Conservation (phyloP, 2,888 invertebrate genomes). For the Parnassius glacialis region DNA sequence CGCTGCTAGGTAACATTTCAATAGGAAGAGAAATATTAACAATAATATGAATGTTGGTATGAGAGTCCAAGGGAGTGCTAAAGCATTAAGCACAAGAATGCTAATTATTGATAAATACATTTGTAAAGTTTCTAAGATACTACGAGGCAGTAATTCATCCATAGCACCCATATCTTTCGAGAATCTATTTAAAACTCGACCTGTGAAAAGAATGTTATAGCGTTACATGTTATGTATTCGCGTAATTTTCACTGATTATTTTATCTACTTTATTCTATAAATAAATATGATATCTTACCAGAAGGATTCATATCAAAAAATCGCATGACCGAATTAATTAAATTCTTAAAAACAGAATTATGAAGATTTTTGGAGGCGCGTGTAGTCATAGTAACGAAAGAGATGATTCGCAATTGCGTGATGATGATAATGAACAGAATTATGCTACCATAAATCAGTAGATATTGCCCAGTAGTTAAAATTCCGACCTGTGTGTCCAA, state of each 20-base stretch:
- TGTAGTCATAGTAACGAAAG: conserved; percentile 83
- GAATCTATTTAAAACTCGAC: conserved; percentile 87
- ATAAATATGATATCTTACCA: conserved; percentile 68
- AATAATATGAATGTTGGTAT: conserved; percentile 62
- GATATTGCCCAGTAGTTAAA: conserved; percentile 57
- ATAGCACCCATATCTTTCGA: conserved; percentile 91
- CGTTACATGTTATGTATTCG: too few relatives aligned
- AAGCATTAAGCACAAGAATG: conserved; percentile 61
- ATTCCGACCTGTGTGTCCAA: conserved; percentile 52
- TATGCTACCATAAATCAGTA: conserved; percentile 57
- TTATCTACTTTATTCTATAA: too few relatives aligned
- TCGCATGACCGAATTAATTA: conserved; percentile 85
- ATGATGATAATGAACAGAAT: conserved; percentile 66
- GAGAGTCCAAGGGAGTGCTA: conserved; percentile 66
- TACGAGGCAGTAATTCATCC: conserved; percentile 87
- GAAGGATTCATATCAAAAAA: conserved; percentile 91
- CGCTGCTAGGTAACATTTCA: conserved; percentile 86
- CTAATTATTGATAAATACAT: conserved; percentile 66
- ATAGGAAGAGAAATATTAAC: conserved; percentile 82
- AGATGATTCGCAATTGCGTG: conserved; percentile 75
- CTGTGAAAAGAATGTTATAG: conserved; percentile 41
- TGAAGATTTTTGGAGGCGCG: conserved; percentile 86
- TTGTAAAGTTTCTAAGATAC: conserved; percentile 82
- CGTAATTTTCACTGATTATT: too few relatives aligned
- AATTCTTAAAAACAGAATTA: conserved; percentile 85